phyloP scores from a whole-genome alignment of 2,113 vertebrate genomes.

The Corythornis vintsioides region DNA sequence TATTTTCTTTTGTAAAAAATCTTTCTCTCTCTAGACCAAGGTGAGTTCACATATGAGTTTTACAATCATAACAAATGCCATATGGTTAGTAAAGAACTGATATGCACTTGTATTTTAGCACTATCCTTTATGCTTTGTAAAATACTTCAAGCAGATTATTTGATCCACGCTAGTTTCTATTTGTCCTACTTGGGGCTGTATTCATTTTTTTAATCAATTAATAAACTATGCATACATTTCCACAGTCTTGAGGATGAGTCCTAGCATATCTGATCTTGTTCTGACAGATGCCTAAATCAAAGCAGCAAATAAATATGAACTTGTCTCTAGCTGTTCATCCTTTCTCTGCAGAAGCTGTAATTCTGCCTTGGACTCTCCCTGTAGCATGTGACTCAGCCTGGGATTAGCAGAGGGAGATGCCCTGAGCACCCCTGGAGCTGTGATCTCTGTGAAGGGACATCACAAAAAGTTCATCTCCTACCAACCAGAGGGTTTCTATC shows the following conservation, averaged over 20 bases:
- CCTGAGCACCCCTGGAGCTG: background rate
- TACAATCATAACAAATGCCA: background rate
- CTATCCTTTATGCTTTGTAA: background rate
- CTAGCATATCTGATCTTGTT: background rate
- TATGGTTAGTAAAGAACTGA: background rate
- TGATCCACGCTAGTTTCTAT: background rate
- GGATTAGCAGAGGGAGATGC: too few relatives aligned
- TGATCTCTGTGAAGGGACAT: background rate
- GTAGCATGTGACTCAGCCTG: fast-evolving
- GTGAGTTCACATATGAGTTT: background rate
- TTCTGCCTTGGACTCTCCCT: background rate
- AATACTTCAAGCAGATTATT: background rate
- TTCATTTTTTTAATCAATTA: background rate
- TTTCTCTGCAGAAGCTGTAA: background rate
- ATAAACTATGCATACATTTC: background rate
- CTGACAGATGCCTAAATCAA: background rate
- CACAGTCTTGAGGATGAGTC: background rate
- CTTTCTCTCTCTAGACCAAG: background rate
- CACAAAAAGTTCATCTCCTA: background rate
- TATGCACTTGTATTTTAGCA: background rate
- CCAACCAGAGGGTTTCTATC: background rate
- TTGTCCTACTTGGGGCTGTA: background rate
- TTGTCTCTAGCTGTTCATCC: background rate
- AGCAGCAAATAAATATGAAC: background rate
- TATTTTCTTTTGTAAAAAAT: background rate